These are phyloP conservation scores for Homalodisca vitripennis DNA, from an alignment of 1,140 invertebrate genomes.

Conservation along the genomic window DNA sequence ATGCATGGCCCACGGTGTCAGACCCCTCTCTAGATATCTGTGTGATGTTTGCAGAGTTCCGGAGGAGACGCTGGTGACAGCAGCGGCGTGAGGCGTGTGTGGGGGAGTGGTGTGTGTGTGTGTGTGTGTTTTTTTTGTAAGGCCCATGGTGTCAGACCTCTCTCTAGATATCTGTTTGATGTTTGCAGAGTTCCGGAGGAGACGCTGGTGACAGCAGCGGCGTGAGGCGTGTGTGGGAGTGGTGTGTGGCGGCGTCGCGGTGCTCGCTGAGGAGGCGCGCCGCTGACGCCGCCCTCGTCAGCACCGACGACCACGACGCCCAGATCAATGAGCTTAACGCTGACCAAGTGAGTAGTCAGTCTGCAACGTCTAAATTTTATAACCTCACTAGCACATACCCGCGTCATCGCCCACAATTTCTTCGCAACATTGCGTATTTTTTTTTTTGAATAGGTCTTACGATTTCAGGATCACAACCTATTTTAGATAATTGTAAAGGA, in stretches of 20 bases:
- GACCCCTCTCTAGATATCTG: too few species aligned
- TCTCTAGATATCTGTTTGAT: too few species aligned
- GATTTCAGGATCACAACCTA: too few species aligned
- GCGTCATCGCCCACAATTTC: too few species aligned
- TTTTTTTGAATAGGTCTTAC: too few species aligned
- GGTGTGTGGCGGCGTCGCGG: slow-evolving; percentile 17
- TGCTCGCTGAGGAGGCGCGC: neutral
- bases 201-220: neutral
- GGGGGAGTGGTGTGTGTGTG: slow-evolving; percentile 17
- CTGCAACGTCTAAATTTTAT: neutral
- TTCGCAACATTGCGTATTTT: too few species aligned
- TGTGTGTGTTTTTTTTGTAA: slow-evolving; percentile 14
- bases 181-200: too few species aligned
- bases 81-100: slow-evolving; percentile 3
- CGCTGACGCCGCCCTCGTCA: neutral
- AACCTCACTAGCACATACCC: neutral
- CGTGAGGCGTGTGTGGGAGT: slow-evolving; percentile 22
- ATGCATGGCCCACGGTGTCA: too few species aligned
- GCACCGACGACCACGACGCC: slow-evolving; percentile 2
- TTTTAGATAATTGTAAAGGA: too few species aligned
- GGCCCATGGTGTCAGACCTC: too few species aligned
- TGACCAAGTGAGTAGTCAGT: slow-evolving; percentile 13
- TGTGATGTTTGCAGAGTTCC: too few species aligned
- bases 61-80: neutral
- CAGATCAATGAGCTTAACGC: slow-evolving; percentile 15